Evolutionary conservation across 92 coral and sea anemone species (phyloP).

Genomic region (Micromussa lordhowensis): DNA sequence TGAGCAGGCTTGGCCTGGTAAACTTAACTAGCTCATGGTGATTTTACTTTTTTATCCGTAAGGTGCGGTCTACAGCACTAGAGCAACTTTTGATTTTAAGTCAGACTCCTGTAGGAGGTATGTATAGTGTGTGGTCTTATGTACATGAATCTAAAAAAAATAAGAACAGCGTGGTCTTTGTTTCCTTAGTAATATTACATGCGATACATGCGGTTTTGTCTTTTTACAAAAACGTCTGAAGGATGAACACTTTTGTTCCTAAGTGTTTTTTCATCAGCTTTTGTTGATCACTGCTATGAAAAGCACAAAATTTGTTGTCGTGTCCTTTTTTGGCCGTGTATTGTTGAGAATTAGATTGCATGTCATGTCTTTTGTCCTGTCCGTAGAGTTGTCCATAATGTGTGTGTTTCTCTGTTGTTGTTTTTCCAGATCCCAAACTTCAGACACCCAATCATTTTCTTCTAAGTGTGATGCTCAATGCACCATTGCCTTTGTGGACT

Average conservation of each 20-base stretch:
- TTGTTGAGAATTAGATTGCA: no score
- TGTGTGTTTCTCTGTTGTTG: not conserved
- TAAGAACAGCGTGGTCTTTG: no score
- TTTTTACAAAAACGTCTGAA: not conserved
- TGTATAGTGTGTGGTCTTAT: not conserved
- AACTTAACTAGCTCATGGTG: no score
- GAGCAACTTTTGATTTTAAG: constrained; percentile 86
- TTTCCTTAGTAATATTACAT: no score
- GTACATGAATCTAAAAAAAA: no score
- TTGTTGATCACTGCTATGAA: no score
- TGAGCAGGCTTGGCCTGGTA: no score
- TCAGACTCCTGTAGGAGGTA: constrained; percentile 95
- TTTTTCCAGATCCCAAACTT: constrained; percentile 75
- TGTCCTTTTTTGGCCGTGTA: no score
- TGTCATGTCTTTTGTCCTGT: no score
- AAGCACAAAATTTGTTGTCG: no score
- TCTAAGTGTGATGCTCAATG: constrained; percentile 77
- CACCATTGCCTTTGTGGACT: constrained; percentile 90
- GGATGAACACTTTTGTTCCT: not conserved
- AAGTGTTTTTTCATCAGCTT: not conserved
- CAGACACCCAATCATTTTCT: constrained; percentile 93
- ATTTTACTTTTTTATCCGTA: not conserved
- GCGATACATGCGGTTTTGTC: not conserved
- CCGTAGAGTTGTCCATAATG: no score
- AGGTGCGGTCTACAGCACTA: constrained; percentile 90